Base-by-base conservation (phyloP, 2,797 vertebrate genomes). In the Sebastes matsubarae region DNA sequence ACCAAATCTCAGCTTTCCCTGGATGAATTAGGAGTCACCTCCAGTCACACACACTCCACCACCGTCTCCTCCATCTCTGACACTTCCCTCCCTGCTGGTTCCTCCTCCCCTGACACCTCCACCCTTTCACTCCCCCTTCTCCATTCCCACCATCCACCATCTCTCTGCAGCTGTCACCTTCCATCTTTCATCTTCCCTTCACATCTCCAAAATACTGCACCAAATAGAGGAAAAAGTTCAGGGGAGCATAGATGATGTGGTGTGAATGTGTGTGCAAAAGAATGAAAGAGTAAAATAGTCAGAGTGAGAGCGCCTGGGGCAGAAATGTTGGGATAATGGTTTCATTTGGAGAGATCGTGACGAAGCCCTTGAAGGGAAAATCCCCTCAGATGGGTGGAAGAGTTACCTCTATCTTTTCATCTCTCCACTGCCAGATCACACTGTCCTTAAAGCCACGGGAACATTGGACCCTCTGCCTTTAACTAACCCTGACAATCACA, bases 311-410 rank as follows among this genome's bases (percentile, higher is more conserved):
- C 3, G 88, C 92, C 89, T 29, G 72, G 55, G 92, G 90, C 86
- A 85, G 67, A 89, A 89, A 87, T 88, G 84, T 91, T 84, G 73
- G 87, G 89, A 90, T 93, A 94, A 94, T 92, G 84, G 87, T 92
- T 93, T 93, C 85, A 92, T 92, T 94, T 92, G 86, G 89, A 88
- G 80, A 83, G 79, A 86, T 89, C 29, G 82, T 85, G 85, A 93
- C 86, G 82, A 82, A 82, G 70, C 72, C 64, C 86, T 92, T 76
- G 80, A 89, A 93, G 90, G 82, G 79, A 82, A 82, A 87, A 84
- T 87, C 86, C 88, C 88, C 54, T 75, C 50, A 69, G 84, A 88
- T 85, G 81, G 80, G 68, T 67, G 84, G 84, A 87, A 88, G 85
- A 90, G 84, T 82, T 87, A 88, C 82, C 82, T 83, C 86, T 73